Evolutionary conservation across 2,113 vertebrate species (phyloP), one percentile per base, ranked within the genome.

Genomic region (Irena cyanogastra): DNA sequence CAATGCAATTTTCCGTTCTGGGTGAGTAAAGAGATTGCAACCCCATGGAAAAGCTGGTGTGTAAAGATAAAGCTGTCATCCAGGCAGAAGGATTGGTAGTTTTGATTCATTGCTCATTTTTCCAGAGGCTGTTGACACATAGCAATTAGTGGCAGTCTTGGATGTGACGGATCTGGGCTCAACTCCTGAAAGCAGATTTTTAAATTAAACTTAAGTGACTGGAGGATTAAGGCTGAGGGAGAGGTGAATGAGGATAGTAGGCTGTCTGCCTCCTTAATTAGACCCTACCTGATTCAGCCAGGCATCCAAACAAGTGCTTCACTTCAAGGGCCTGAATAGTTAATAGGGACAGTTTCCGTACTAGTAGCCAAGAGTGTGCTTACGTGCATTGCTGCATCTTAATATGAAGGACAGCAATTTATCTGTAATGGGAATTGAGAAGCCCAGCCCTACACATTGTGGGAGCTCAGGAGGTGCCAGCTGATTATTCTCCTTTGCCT

Each of bases 241-340:
- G 49, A 86, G 41, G 20, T 83, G 85, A 70, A 61, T 49, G 82
- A 90, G 54, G 60, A 75, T 35, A 65, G 85, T 71, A 92, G 44
- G 41, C 57, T 93, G 64, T 88, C 91, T 92, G 24, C 90, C 49
- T 97, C 57, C 93, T 60, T 96, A 95, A 96, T 96, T 90, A 95
- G 80, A 61, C 23, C 65, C 56, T 93, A 71, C 60, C 71, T 96
- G 92, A 84, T 96, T 92, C 92, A 95, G 90, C n/a, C 52, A 80
- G 59, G 76, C 76, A 82, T 90, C 61, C 88, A 83, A 94, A 65
- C 90, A 92, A 93, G 79, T 92, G 72, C 83, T 90, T 95, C 83
- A 54, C 90, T 94, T 95, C 94, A 89, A 92, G 93, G 44, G 41
- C 60, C 71, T 71, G 90, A 89, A 90, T 71, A 75, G 81, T 86